A percentile compares a stretch with the other conserved stretches of the same genome.
These are phyloP conservation scores for Geococcyx californianus DNA, from an alignment of 2,113 vertebrate genomes.

Conservation along the genomic window DNA sequence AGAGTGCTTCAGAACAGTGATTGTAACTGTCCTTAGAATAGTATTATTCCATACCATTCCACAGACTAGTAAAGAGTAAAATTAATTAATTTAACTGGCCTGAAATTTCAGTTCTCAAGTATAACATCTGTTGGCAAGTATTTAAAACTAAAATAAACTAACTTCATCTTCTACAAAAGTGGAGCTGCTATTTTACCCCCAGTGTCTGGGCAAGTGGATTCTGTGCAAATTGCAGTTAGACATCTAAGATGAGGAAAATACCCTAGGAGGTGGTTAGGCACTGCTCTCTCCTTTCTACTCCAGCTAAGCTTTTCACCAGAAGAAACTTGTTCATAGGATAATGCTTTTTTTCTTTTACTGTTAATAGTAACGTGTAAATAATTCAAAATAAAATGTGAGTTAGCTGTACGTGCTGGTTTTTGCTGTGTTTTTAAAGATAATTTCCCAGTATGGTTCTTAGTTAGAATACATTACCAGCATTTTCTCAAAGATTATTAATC, in stretches of 20 bases:
- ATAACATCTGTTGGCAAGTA: neutral
- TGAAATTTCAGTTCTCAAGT: neutral
- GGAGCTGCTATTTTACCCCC: neutral
- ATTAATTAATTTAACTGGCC: neutral
- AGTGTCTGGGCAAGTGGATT: neutral
- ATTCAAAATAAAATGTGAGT: neutral
- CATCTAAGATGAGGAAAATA: neutral
- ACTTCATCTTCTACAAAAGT: neutral
- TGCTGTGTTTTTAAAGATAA: neutral
- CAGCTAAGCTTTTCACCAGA: neutral
- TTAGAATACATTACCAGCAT: neutral
- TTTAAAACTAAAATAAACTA: neutral
- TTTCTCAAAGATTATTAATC: neutral
- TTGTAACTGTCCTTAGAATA: neutral
- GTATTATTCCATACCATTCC: neutral
- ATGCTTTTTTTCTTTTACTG: neutral
- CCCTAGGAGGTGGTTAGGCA: neutral
- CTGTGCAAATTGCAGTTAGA: neutral
- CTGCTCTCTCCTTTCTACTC: neutral
- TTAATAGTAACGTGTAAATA: neutral
- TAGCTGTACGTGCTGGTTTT: neutral
- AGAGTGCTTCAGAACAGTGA: neutral
- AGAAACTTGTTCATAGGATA: neutral
- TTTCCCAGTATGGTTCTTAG: neutral
- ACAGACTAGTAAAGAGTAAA: neutral